Base-by-base conservation (phyloP, 2,797 vertebrate species). In the Schizopygopsis pylzovi region DNA sequence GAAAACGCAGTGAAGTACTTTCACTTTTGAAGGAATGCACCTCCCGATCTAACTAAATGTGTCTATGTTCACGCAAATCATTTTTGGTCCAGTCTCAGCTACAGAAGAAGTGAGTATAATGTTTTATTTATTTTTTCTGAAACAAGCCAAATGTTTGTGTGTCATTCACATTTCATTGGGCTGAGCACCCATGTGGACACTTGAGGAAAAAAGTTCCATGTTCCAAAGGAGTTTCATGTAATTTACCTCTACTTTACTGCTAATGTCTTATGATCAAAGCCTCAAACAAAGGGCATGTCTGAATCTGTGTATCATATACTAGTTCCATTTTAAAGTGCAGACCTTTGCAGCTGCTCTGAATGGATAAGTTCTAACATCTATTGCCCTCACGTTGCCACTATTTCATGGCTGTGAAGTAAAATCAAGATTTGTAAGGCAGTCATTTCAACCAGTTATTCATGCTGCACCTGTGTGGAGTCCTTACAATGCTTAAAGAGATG, bases 371-470 rank as follows among this genome's bases (percentile, higher is more conserved):
- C 68, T 41, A 71, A 41, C 68, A 43, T 70, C 39, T 41, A 22
- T 70, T 70, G 39, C 20, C 5, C 68, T 37, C 2, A 18, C 22
- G 45, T 41, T 84, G 43, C 22, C 43, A 39, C 45, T 67, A 63
- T 77, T n/a, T 67, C 72, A 76, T 83, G 12, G 59, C 47, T 67
- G 39, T 76, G 59, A 76, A 41, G 33, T 76, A 18, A 84, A 84
- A 67, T 52, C 56, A 83, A 84, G 20, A 20, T 22, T n/a, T 52
- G 71, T 28, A 79, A 79, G 63, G 59, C 77, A 43, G 77, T 68
- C 12, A 52, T 81, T 45, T 39, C 28, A 81, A 28, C 13, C 33
- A 54, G 5, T 81, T 54, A 47, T 81, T 54, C 47, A 54, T 25
- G 43, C 25, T 47, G 56, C 82, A 76, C 54, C 43, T 83, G 71